Evolutionary conservation across 2,113 vertebrate species (phyloP).

Genomic region (Larimichthys polyactis): DNA sequence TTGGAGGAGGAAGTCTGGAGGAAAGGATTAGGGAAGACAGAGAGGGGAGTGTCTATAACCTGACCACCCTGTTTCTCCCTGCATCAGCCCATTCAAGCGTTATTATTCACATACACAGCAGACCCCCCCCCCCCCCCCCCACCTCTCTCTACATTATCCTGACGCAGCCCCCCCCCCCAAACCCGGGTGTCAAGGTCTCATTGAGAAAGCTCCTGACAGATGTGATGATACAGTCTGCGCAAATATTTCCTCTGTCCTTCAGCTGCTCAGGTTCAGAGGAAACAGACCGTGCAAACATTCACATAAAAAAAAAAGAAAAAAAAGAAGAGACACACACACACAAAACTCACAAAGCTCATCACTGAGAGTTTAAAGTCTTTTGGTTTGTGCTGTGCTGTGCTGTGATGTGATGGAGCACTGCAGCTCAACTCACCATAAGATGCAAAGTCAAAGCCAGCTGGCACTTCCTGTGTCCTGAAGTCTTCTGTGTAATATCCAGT

Average conservation of each 20-base stretch:
- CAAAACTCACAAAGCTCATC: neutral
- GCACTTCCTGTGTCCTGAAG: conserved; percentile 86
- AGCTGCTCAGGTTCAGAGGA: conserved; percentile 75
- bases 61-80: conserved; percentile 69
- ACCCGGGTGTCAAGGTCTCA: conserved; percentile 78
- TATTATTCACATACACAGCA: conserved; percentile 36
- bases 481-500: conserved; percentile 83
- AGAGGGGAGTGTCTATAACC: conserved; percentile 81
- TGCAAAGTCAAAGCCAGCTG: conserved; percentile 84
- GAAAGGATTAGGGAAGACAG: conserved; percentile 85
- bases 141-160: conserved; percentile 42
- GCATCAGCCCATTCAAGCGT: conserved; percentile 59
- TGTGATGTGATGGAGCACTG: neutral
- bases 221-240: conserved; percentile 70
- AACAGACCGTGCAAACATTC: conserved; percentile 60
- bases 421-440: conserved; percentile 80
- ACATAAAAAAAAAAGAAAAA: too few species aligned
- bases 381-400: too few species aligned
- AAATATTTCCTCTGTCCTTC: conserved; percentile 82
- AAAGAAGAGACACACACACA: too few species aligned
- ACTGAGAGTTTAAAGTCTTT: neutral
- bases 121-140: conserved; percentile 44
- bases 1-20: conserved; percentile 87
- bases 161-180: conserved; percentile 24
- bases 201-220: conserved; percentile 71